Percentiles rank a stretch among this genome's conserved stretches.
Evolutionary conservation across 2,113 vertebrate species (phyloP).

Genomic region (Lanius collurio): DNA sequence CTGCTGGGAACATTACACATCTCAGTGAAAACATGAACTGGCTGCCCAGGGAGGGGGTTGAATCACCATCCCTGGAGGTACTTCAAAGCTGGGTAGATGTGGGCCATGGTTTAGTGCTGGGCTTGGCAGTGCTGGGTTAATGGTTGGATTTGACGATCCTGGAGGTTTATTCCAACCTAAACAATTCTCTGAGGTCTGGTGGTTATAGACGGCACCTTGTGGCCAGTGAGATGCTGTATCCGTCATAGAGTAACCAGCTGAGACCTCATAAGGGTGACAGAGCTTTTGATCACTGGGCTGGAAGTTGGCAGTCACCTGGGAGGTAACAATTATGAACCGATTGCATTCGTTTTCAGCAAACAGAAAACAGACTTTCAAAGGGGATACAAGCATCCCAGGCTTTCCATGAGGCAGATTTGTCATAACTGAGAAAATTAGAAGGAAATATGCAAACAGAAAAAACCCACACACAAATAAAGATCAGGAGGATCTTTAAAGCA

Average conservation of each 20-base stretch:
- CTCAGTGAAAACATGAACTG: background rate
- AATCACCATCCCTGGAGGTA: background rate
- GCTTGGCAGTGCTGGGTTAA: background rate
- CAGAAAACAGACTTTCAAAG: background rate
- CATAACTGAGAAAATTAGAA: background rate
- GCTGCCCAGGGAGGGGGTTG: background rate
- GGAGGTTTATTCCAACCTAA: background rate
- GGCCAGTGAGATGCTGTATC: background rate
- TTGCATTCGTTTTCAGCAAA: background rate
- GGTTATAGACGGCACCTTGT: background rate
- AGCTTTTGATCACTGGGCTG: background rate
- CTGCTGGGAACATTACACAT: background rate
- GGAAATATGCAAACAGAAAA: background rate
- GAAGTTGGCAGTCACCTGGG: background rate
- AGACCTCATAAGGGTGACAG: background rate
- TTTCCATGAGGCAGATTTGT: background rate
- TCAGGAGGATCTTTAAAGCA: background rate
- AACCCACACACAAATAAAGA: background rate
- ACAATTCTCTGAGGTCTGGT: background rate
- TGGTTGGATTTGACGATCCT: accelerated
- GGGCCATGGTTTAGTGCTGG: background rate
- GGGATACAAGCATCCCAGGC: no score
- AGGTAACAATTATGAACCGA: accelerated
- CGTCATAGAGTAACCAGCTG: background rate
- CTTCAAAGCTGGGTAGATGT: background rate